phyloP scores from a whole-genome alignment of 2,888 invertebrate species.

The Ctena decussata region DNA sequence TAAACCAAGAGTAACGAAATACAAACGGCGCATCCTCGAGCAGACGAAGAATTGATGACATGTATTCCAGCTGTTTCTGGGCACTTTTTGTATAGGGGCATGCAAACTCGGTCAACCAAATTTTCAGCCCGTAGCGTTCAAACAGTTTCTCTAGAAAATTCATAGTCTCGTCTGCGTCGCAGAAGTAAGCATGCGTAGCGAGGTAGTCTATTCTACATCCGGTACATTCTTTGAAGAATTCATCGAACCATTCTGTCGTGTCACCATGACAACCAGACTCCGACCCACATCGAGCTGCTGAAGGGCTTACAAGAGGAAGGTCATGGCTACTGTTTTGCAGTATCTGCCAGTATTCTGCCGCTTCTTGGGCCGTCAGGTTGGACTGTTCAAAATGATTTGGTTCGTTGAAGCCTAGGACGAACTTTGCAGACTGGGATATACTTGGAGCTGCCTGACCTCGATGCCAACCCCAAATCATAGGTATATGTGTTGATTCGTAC shows the following conservation, averaged over 20 bases:
- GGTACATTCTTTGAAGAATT: slow-evolving; percentile 7
- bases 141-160: slow-evolving; percentile 33
- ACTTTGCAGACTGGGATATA: not conserved
- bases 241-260: not conserved
- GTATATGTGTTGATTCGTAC: not conserved
- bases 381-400: slow-evolving; percentile 20
- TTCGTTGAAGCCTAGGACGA: slow-evolving; percentile 22
- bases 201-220: not conserved
- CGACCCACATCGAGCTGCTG: slow-evolving; percentile 3
- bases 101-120: slow-evolving; percentile 70
- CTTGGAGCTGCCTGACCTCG: not conserved
- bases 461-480: slow-evolving; percentile 24
- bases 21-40: slow-evolving; percentile 91
- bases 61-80: slow-evolving; percentile 46
- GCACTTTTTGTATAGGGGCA: slow-evolving; percentile 50
- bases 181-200: slow-evolving; percentile 32
- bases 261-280: slow-evolving; percentile 6
- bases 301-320: not conserved
- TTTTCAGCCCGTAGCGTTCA: slow-evolving; percentile 37
- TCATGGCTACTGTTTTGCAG: not conserved
- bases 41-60: slow-evolving; percentile 94
- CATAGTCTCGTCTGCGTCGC: slow-evolving; percentile 42
- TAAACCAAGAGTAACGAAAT: slow-evolving; percentile 53
- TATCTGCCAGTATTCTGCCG: slow-evolving; percentile 10
- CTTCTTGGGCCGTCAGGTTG: slow-evolving; percentile 14